Conservation (phyloP, 2,888 invertebrate species). For the Deroplatys truncata region DNA sequence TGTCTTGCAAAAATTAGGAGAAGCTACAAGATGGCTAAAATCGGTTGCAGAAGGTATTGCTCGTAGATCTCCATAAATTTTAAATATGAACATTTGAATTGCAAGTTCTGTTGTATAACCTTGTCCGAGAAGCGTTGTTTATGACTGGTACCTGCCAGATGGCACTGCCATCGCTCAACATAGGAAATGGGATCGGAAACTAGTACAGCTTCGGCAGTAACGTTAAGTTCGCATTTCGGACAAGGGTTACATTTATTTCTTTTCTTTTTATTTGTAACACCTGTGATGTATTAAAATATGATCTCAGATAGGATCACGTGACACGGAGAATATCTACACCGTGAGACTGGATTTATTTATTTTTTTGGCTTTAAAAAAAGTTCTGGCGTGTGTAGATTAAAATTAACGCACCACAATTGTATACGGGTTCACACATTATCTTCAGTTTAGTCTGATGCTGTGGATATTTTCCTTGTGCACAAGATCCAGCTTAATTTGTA, state of each 20-base stretch:
- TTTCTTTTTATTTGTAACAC: conserved; percentile 47
- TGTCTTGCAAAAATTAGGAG: neutral
- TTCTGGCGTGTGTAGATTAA: neutral
- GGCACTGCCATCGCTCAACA: neutral
- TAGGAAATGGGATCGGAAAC: too few relatives aligned
- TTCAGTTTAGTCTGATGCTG: neutral
- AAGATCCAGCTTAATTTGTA: neutral
- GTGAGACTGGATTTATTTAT: neutral
- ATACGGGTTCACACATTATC: neutral
- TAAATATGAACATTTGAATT: neutral
- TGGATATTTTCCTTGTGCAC: neutral
- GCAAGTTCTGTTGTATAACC: neutral
- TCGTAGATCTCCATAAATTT: neutral
- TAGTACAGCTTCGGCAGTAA: too few relatives aligned
- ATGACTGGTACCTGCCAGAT: neutral
- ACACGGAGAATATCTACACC: neutral
- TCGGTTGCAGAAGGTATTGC: neutral
- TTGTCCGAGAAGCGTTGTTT: neutral
- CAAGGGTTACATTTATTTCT: neutral
- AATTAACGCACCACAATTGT: neutral
- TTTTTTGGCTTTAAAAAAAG: neutral
- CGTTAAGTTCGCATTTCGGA: neutral
- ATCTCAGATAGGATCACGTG: conserved; percentile 46
- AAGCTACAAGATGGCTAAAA: neutral
- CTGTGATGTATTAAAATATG: conserved; percentile 65